phyloP scores from a whole-genome alignment of 1,140 invertebrate genomes.

The Solen grandis region DNA sequence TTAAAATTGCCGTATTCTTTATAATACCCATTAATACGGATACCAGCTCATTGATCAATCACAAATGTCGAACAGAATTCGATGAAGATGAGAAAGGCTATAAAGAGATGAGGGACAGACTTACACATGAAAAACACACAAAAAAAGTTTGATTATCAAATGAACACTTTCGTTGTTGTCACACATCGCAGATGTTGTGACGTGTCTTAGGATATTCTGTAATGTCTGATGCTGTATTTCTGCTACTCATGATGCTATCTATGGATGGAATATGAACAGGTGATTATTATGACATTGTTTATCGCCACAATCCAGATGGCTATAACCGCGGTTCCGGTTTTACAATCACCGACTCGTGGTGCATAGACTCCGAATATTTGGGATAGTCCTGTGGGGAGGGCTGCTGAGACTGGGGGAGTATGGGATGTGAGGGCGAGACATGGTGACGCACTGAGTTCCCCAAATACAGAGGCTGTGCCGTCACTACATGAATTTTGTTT shows the following conservation, averaged over 20 bases:
- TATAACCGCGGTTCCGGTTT: slow-evolving; percentile 67
- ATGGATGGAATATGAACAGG: slow-evolving; percentile 53
- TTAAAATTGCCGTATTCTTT: neutral
- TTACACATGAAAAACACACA: neutral
- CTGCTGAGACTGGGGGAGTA: slow-evolving; percentile 48
- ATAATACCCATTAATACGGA: neutral
- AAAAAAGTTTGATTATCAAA: slow-evolving; percentile 49
- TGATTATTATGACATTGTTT: neutral
- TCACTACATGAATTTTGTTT: slow-evolving; percentile 73
- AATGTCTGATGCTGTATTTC: slow-evolving; percentile 13
- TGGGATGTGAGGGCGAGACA: slow-evolving; percentile 55
- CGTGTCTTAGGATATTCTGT: slow-evolving; percentile 28
- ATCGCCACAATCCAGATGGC: neutral
- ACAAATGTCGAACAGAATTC: neutral
- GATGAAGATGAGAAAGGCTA: neutral
- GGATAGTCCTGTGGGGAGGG: slow-evolving; percentile 18
- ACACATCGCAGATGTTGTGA: neutral
- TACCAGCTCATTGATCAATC: neutral
- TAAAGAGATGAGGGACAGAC: neutral
- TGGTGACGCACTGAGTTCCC: slow-evolving; percentile 48
- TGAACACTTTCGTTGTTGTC: slow-evolving; percentile 51
- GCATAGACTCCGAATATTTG: slow-evolving; percentile 56
- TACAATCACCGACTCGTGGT: slow-evolving; percentile 68
- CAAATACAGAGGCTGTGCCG: slow-evolving; percentile 59
- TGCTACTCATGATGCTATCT: slow-evolving; percentile 24